Base-by-base conservation (phyloP, 1,140 invertebrate genomes). In the Muscidifurax raptorellus region DNA sequence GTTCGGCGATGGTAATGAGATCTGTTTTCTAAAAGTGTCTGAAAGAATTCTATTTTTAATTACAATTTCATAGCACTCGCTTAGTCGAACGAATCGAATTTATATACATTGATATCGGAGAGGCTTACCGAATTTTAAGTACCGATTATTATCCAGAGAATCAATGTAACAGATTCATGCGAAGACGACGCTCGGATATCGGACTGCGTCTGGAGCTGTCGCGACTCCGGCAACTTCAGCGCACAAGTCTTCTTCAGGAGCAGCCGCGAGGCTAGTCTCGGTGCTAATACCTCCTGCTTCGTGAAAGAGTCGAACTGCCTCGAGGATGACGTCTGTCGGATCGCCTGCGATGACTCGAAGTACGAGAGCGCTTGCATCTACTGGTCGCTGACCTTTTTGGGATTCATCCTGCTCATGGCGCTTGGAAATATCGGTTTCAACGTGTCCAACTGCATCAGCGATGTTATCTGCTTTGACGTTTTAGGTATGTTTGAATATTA, bases 401-500 rank as follows among this genome's bases (percentile, higher is more conserved):
- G 94, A 18, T 97, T 96, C 87, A 94, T 97, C 0, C 85, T 95
- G 5, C 89, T 97, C 9, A 95, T 96, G 92, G 95, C 95, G 40
- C 82, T 96, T 1, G 96, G 96, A 44, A 95, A 94, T 1, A 95
- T 97, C 85, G 95, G 95, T 25, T 97, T 95, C 88, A 97, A 97
- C 90, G 96, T 97, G 1, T 94, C 94, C 27, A 97, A 96, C 87
- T 96, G 95, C 79, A 95, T 97, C 36, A 96, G 95, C 52, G 96
- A 97, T 92, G 96, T 96, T 30, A 95, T 97, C 78, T 97, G 96
- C 91, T 97, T 97, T 89, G 96, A 97, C 92, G 93, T 97, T 66
- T 94, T 97, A 67, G 96, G 96, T 95, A 93, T 94, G 9, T 27
- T 7, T 27, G 66, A 69, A 3, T 28, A 69, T 9, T 25, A n/a